phyloP scores from a whole-genome alignment of 2,797 vertebrate species.

The Cuculus canorus region DNA sequence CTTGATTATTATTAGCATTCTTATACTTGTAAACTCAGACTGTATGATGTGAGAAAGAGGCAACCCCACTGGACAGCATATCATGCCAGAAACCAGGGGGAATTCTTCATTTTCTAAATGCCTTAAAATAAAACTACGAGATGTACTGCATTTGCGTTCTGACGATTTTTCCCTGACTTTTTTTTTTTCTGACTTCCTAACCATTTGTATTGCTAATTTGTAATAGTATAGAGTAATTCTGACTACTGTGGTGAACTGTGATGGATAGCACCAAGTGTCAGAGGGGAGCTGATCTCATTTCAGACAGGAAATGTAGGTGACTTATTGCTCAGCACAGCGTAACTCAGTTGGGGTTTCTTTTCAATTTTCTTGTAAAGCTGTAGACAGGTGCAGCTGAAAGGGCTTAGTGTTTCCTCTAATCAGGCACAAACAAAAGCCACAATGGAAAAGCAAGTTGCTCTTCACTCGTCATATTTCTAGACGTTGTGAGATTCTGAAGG shows the following conservation, averaged over 20 bases:
- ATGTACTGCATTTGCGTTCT: neutral
- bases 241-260: neutral
- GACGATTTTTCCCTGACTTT: neutral
- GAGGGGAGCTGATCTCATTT: conserved; percentile 14
- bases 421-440: neutral
- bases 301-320: neutral
- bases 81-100: neutral
- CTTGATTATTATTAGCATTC: neutral
- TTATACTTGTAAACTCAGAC: neutral
- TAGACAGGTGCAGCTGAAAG: neutral
- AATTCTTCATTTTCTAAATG: neutral
- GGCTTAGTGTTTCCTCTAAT: neutral
- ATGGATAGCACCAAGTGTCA: neutral
- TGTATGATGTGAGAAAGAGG: neutral
- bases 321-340: neutral
- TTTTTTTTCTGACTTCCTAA: neutral
- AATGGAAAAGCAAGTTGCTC: neutral
- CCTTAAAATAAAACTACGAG: neutral
- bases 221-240: neutral
- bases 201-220: neutral
- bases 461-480: neutral
- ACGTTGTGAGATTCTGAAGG: neutral
- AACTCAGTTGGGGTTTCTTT: neutral
- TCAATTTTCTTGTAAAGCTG: neutral
- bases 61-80: neutral